Conservation (phyloP, 2,888 invertebrate genomes). For the Ophion ventricosus region DNA sequence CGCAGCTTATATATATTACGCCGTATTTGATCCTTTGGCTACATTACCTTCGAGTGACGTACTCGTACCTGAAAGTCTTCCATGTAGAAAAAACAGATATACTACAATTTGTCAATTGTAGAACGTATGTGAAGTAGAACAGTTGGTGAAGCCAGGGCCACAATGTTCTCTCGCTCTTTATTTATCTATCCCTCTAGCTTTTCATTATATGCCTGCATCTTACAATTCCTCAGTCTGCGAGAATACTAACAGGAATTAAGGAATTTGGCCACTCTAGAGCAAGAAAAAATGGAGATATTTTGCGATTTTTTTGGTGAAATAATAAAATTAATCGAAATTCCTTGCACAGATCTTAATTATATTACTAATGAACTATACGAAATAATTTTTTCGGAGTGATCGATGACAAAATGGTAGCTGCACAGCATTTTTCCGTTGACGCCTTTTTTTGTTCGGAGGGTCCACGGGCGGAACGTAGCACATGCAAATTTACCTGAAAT, state of each 20-base stretch:
- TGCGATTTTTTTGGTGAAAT: too few relatives aligned
- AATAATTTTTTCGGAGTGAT: too few relatives aligned
- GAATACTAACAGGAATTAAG: not conserved
- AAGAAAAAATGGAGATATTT: too few relatives aligned
- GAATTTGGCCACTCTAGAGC: too few relatives aligned
- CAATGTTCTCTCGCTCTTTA: not conserved
- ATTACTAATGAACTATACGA: too few relatives aligned
- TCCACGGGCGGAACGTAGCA: too few relatives aligned
- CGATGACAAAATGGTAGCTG: too few relatives aligned
- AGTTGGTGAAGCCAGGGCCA: constrained; percentile 8
- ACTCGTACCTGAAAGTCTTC: constrained; percentile 14
- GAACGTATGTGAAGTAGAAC: not conserved
- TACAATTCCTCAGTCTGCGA: not conserved
- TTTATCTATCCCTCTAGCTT: not conserved
- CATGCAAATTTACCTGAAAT: too few relatives aligned
- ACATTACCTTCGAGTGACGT: constrained; percentile 8
- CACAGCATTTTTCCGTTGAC: too few relatives aligned
- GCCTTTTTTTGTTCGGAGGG: too few relatives aligned
- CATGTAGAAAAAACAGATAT: constrained; percentile 10
- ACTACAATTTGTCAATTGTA: not conserved
- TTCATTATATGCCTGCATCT: not conserved
- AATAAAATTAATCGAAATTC: too few relatives aligned
- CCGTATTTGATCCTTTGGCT: constrained; percentile 74
- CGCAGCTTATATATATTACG: constrained; percentile 72
- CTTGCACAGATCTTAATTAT: too few relatives aligned